Evolutionary conservation across 2,113 vertebrate species (phyloP).

Genomic region (Gymnobelideus leadbeateri): DNA sequence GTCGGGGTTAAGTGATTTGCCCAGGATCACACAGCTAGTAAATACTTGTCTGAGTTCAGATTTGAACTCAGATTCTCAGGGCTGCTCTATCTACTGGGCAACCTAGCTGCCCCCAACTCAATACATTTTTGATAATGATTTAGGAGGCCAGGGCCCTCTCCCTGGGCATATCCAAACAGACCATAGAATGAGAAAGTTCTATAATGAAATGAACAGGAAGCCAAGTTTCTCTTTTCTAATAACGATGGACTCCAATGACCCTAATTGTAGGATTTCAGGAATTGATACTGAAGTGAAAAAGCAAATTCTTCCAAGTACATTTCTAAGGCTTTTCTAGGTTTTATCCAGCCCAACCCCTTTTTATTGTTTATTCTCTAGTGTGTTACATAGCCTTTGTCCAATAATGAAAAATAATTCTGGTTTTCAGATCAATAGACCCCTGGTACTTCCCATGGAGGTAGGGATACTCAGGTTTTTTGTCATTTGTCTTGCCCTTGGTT

Average conservation of each 20-base stretch:
- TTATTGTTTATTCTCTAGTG: not conserved
- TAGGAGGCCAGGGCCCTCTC: not conserved
- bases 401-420: not conserved
- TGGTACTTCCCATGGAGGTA: not conserved
- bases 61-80: too few relatives aligned
- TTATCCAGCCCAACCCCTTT: not conserved
- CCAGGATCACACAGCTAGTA: too few relatives aligned
- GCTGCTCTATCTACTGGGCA: too few relatives aligned
- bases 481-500: conserved; percentile 32
- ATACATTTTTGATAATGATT: not conserved
- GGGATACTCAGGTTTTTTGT: conserved; percentile 4
- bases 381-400: not conserved
- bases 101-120: too few relatives aligned
- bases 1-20: too few relatives aligned
- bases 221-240: conserved; percentile 13
- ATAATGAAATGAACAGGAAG: not conserved
- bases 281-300: not conserved
- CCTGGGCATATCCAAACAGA: conserved; percentile 8
- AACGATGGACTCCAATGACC: not conserved
- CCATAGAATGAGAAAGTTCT: conserved; percentile 3
- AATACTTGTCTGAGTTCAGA: too few relatives aligned
- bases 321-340: not conserved
- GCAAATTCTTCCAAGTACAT: not conserved
- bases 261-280: not conserved
- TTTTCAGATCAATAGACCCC: not conserved